These are phyloP conservation scores for Darevskia mixta DNA, from an alignment of 2,797 vertebrate species.

Conservation along the genomic window DNA sequence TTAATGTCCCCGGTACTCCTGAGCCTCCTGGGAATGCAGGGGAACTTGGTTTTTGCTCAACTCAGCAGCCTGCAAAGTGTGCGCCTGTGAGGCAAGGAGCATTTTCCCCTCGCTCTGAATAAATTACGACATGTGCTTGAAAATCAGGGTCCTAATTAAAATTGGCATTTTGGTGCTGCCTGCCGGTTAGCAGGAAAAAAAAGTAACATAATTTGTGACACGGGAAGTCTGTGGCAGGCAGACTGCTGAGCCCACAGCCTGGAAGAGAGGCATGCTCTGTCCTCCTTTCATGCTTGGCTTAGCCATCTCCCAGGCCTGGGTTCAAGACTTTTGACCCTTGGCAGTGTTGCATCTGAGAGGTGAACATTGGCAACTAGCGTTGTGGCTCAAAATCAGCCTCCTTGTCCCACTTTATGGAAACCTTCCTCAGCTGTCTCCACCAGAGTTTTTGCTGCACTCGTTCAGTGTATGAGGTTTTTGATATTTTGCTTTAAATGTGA, in stretches of 20 bases:
- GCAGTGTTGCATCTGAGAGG: neutral
- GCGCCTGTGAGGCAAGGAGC: neutral
- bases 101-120: conserved; percentile 27
- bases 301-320: neutral
- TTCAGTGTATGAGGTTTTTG: no score
- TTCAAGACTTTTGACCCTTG: conserved; percentile 30
- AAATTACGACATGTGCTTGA: conserved; percentile 28
- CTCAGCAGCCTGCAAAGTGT: neutral
- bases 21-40: neutral
- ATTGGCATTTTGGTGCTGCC: conserved; percentile 20
- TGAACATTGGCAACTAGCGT: conserved; percentile 15
- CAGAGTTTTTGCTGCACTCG: no score
- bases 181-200: conserved; percentile 22
- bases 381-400: neutral
- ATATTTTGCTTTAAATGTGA: no score
- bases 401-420: neutral
- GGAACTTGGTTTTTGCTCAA: conserved; percentile 17
- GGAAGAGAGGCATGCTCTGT: conserved; percentile 2
- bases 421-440: no score
- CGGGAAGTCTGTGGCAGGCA: neutral
- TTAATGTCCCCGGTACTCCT: neutral
- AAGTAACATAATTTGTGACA: conserved; percentile 39
- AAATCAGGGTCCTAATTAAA: conserved; percentile 34
- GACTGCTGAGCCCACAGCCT: neutral
- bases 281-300: conserved; percentile 7